Percentiles rank a stretch among this genome's conserved stretches.
phyloP scores from a whole-genome alignment of 2,113 vertebrate genomes.

The Pantherophis guttatus region DNA sequence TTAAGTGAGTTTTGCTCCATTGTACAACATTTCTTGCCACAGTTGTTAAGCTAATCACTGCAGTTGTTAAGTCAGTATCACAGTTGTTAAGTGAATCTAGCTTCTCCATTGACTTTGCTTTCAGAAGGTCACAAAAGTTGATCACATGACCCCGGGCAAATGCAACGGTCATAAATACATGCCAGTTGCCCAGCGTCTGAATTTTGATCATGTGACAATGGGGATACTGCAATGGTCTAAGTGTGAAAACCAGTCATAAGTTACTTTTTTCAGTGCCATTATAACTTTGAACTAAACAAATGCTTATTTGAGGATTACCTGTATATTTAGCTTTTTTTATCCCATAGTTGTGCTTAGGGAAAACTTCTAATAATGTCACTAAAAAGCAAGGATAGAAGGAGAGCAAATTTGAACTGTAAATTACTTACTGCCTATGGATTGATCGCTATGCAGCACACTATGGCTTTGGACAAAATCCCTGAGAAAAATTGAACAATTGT shows the following conservation, averaged over 20 bases:
- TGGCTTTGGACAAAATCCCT: neutral
- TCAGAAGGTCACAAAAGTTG: neutral
- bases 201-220: neutral
- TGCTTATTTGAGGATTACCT: neutral
- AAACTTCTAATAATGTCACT: neutral
- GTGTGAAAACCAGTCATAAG: neutral
- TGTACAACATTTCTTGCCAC: no score
- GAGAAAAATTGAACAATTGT: neutral
- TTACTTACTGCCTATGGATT: neutral
- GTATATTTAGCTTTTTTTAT: neutral
- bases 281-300: neutral
- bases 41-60: no score
- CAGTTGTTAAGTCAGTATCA: no score
- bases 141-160: neutral
- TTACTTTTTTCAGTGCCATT: neutral
- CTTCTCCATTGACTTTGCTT: neutral
- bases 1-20: no score
- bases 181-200: neutral
- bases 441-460: neutral
- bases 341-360: neutral
- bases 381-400: neutral
- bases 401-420: neutral
- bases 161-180: neutral
- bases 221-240: neutral
- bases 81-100: neutral